Base-by-base conservation (phyloP, 1,140 invertebrate genomes). In the Polypedilum vanderplanki region DNA sequence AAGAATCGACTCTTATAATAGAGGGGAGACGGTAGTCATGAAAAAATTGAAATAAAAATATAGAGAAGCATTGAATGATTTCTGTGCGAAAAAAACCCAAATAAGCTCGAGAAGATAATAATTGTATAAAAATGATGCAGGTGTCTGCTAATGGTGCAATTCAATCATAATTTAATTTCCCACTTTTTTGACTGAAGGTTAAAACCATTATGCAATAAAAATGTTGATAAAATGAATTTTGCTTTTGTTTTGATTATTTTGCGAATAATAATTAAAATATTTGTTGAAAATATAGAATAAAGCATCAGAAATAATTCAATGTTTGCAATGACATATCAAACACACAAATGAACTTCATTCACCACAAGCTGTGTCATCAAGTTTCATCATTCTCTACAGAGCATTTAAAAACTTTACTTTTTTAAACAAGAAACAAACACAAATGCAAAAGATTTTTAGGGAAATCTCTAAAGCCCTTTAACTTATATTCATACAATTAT, bases 381-480 rank as follows among this genome's bases (percentile, higher is more conserved):
- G 0, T 70, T 70, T 70, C 5, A 20, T 22, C 24, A 33, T 33
- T 33, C 5, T 5, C 24, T 8, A 20, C 9, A 70, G 18, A 70
- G 18, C 20, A 70, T 18, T n/a, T 67, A 67, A 70, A 70, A 15
- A 57, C 10, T 15, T 57, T 15, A 57, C 10, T 15, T 15, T 57
- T 74, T 76, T 75, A 22, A 17, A 67, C 73, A 74, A 70, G 46
- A 65, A 17, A 70, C 73, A 40, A 70, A 70, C 12, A 57, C 46
- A 57, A 57, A 33, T 5, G 24, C 5, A 3, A 33, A 33, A 33
- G 24, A 33, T 33, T 33, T 33, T 5, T 33, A 33, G 24, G 24
- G 5, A 33, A 33, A 33, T 33, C 24, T 33, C 5, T 33, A 33
- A 33, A 33, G 1, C 24, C 5, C 5, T 33, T 33, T 33, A 33